Percentiles rank a stretch among this genome's conserved stretches.
Conservation (phyloP, 2,797 vertebrate genomes). For the Aythya fuligula region DNA sequence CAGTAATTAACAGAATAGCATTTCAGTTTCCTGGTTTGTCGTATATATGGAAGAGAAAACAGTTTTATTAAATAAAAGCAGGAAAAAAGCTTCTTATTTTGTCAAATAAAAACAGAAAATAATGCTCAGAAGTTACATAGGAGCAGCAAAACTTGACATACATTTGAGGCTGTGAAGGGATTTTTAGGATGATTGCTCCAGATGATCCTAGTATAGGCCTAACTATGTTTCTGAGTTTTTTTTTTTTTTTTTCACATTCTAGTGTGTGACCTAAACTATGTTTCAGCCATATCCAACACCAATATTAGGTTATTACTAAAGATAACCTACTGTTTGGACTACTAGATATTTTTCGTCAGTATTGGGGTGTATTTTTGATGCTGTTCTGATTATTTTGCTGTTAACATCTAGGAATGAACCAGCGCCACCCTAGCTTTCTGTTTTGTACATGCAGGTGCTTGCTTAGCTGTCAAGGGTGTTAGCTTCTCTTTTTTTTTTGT, state of each 20-base stretch:
- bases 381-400: background rate
- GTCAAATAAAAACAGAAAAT: background rate
- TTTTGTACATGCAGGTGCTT: background rate
- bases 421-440: background rate
- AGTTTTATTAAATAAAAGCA: background rate
- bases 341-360: fast-evolving
- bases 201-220: background rate
- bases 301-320: background rate
- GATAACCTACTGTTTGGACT: background rate
- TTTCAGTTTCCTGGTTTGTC: background rate
- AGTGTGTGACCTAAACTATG: background rate
- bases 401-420: background rate
- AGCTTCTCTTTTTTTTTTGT: background rate
- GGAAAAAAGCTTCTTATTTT: background rate
- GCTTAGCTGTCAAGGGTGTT: background rate
- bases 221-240: background rate
- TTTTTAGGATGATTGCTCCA: background rate
- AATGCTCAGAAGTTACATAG: background rate
- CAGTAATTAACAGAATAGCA: background rate
- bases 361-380: background rate
- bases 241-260: background rate
- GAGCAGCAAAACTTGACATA: background rate
- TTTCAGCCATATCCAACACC: background rate
- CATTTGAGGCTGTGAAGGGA: background rate
- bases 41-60: background rate